Evolutionary conservation across 2,888 invertebrate genomes (phyloP), one percentile per base, ranked within the genome.

Genomic region (Limnephilus lunatus): DNA sequence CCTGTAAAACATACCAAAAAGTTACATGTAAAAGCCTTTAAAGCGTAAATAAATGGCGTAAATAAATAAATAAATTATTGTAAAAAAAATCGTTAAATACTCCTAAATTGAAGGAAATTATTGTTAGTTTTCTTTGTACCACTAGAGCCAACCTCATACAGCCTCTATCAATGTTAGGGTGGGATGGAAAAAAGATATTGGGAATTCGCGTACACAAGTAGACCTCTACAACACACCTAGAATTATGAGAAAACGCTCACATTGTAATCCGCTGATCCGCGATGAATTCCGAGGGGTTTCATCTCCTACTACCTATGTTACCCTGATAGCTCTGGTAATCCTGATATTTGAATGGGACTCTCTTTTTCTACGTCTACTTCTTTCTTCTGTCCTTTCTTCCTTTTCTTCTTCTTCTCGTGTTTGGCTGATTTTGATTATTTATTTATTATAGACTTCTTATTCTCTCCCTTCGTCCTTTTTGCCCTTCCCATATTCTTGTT

Each of bases 171-270:
- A 9, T 68, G 68, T 9, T n/a, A n/a, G 25, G 68, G 85, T 32
- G 85, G 85, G 19, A n/a, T 44, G 85, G 85, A 25, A 25, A 44
- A 44, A 44, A 48, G 86, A 86, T 86, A 86, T 86, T 44, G 86
- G 44, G 86, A 86, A 86, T 86, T 86, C 44, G 86, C 86, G 86
- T 86, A 86, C 86, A 44, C 30, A 44, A 86, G 86, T 86, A 44
- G 68, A 68, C 68, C 25, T 68, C 68, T 68, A 68, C 25, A n/a
- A 86, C 31, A 44, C 86, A 44, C 30, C n/a, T 44, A 44, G 44
- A 86, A 86, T 86, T n/a, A 44, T 44, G 86, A 86, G 86, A 44
- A 44, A 86, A 25, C 4, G 86, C 44, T 86, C 86, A 48, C 86
- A 44, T 44, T 30, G 86, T 86, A 86, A 86, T 86, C 86, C 86